phyloP scores from a whole-genome alignment of 2,888 invertebrate species.

The Meiosimyza decipiens region DNA sequence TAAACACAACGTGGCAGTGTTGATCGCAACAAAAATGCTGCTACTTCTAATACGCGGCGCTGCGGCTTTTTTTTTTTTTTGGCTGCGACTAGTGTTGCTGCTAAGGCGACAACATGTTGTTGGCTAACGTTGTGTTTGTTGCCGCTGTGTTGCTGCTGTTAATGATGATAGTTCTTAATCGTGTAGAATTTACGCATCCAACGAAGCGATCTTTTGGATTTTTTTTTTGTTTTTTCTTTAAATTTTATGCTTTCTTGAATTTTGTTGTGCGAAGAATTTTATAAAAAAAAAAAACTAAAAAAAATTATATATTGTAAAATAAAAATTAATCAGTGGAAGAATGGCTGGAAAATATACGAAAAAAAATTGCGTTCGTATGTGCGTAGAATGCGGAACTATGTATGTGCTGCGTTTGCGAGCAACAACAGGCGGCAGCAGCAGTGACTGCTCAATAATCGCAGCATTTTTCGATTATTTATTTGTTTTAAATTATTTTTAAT shows the following conservation, averaged over 20 bases:
- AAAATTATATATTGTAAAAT: too few relatives aligned
- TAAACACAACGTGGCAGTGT: background rate
- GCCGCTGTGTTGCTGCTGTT: background rate
- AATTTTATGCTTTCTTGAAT: too few relatives aligned
- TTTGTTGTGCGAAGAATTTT: too few relatives aligned
- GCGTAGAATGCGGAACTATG: conserved; percentile 10
- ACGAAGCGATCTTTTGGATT: background rate
- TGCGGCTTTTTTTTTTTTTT: background rate
- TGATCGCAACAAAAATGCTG: conserved; percentile 13
- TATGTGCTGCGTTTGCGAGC: background rate
- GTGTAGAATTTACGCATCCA: background rate
- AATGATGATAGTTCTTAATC: background rate
- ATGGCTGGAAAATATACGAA: too few relatives aligned
- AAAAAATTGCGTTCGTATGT: background rate
- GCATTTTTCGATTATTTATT: background rate
- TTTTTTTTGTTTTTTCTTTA: too few relatives aligned
- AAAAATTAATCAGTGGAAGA: too few relatives aligned
- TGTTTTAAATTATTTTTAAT: background rate
- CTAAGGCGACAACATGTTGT: conserved; percentile 11
- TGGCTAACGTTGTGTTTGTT: too few relatives aligned
- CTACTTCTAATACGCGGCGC: background rate
- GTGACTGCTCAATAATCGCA: background rate
- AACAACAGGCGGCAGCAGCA: conserved; percentile 1
- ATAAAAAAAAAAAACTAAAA: too few relatives aligned
- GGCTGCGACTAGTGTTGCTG: background rate